phyloP scores from a whole-genome alignment of 2,113 vertebrate species.

The Andinoacara biseriatus region DNA sequence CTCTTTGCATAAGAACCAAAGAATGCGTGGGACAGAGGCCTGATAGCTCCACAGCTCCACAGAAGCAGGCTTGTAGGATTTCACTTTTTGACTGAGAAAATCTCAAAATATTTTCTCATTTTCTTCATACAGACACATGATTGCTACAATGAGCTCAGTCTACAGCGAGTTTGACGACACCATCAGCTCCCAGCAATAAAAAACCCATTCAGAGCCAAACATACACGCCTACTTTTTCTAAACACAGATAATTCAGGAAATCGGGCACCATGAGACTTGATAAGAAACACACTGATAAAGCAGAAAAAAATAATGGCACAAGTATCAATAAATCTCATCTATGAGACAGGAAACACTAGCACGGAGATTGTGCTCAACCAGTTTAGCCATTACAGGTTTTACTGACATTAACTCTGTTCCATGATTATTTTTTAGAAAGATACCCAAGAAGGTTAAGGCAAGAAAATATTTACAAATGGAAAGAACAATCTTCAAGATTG shows the following conservation, averaged over 20 bases:
- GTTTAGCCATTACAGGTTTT: background rate
- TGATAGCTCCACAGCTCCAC: background rate
- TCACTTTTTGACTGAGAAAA: background rate
- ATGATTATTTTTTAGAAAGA: background rate
- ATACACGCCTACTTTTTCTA: background rate
- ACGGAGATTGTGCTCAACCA: background rate
- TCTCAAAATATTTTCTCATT: background rate
- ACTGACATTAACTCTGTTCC: background rate
- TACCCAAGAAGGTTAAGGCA: background rate
- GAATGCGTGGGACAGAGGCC: background rate
- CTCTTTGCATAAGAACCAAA: background rate
- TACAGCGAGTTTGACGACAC: background rate
- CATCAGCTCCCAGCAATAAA: background rate
- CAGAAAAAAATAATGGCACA: background rate
- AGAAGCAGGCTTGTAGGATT: background rate
- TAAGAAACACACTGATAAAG: background rate
- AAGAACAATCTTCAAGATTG: background rate
- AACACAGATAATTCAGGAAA: background rate
- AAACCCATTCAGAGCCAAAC: background rate
- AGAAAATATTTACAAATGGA: background rate
- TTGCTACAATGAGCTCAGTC: background rate
- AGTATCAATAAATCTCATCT: background rate
- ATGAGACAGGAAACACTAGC: background rate
- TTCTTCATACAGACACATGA: background rate
- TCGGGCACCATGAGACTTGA: background rate